Percentiles rank a stretch among this genome's conserved stretches.
Conservation (phyloP, 2,113 vertebrate species). For the Nesospiza acunhae region DNA sequence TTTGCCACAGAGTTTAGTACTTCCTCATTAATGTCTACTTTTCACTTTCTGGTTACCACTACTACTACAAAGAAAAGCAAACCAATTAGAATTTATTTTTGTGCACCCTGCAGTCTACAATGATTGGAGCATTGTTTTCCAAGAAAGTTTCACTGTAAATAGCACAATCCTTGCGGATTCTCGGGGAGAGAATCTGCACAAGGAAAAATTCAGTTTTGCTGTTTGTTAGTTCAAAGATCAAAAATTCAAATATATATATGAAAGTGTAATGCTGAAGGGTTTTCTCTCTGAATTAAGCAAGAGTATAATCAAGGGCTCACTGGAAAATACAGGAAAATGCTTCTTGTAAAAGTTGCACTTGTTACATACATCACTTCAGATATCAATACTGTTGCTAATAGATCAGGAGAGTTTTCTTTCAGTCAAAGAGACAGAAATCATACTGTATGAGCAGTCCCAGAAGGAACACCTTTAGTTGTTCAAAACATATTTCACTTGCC, state of each 20-base stretch:
- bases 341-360: not conserved
- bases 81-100: not conserved
- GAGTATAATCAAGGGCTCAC: not conserved
- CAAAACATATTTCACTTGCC: constrained; percentile 63
- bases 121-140: not conserved
- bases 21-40: not conserved
- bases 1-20: not conserved
- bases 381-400: constrained; percentile 42
- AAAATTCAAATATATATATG: not conserved
- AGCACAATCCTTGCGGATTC: not conserved
- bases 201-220: not conserved
- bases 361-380: not conserved
- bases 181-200: too few relatives aligned
- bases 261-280: not conserved
- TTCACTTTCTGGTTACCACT: not conserved
- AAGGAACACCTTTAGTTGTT: constrained; percentile 59
- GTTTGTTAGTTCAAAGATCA: not conserved
- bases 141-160: not conserved
- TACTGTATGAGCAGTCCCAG: constrained; percentile 21
- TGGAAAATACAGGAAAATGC: not conserved
- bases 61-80: not conserved
- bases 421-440: constrained; percentile 65
- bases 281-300: not conserved
- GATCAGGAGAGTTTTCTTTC: constrained; percentile 58
- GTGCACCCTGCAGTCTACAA: not conserved